Conservation (phyloP, 2,888 invertebrate species). For the Lasius fuliginosus region DNA sequence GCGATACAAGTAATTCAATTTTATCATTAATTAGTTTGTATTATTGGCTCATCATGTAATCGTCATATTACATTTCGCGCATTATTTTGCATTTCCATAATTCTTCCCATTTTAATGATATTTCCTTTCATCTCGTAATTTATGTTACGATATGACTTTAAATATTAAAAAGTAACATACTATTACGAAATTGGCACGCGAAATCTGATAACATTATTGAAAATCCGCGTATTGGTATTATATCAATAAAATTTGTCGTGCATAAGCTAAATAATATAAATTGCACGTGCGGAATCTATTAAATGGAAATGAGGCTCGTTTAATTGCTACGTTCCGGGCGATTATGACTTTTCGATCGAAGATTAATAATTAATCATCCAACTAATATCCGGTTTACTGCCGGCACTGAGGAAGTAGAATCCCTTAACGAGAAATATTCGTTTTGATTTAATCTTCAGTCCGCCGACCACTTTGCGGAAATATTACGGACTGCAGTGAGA, state of each 20-base stretch:
- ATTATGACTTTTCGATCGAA: conserved; percentile 39
- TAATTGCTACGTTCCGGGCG: conserved; percentile 5
- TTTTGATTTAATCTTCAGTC: conserved; percentile 62
- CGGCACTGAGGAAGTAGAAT: conserved; percentile 23
- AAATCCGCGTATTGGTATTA: neutral
- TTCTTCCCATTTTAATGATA: conserved; percentile 7
- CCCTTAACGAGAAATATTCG: conserved; percentile 61
- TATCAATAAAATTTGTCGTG: conserved; percentile 18
- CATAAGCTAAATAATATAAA: conserved; percentile 25
- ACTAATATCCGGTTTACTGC: conserved; percentile 62
- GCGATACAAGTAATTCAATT: conserved; percentile 4
- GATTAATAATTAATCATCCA: conserved; percentile 67
- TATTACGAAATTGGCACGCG: neutral
- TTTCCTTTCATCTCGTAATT: neutral
- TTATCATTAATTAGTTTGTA: neutral
- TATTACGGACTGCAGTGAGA: conserved; percentile 56
- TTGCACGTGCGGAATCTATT: conserved; percentile 29
- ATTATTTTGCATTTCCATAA: neutral
- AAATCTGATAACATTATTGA: conserved; percentile 14
- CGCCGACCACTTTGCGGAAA: conserved; percentile 27
- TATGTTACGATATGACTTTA: conserved; percentile 8
- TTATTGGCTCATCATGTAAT: conserved; percentile 1
- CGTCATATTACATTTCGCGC: neutral
- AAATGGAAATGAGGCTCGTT: conserved; percentile 21
- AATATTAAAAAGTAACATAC: conserved; percentile 11